Percentiles rank a stretch among this genome's conserved stretches.
Evolutionary conservation across 2,113 vertebrate species (phyloP).

Genomic region (Paratilapia polleni): DNA sequence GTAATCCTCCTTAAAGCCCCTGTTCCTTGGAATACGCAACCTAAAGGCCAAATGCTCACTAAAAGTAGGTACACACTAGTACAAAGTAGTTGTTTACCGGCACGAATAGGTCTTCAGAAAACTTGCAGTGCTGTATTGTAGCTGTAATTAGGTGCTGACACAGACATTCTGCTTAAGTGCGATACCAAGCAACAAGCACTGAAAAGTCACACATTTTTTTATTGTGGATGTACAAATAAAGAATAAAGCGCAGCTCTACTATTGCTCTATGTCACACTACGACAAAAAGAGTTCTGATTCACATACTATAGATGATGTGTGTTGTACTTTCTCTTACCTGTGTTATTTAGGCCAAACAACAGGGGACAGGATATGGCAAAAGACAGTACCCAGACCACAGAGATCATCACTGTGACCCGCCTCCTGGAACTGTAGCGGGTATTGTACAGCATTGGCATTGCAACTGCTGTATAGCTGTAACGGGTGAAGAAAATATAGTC

Average conservation of each 20-base stretch:
- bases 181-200: not conserved
- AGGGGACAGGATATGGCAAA: constrained; percentile 97
- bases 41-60: not conserved
- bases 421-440: constrained; percentile 97
- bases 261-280: not conserved
- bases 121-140: not conserved
- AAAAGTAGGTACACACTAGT: not conserved
- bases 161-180: not conserved
- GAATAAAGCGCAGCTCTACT: not conserved
- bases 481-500: not conserved
- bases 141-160: not conserved
- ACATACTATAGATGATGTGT: not conserved
- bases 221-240: too few relatives aligned
- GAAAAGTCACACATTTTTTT: not conserved
- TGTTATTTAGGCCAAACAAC: constrained; percentile 95
- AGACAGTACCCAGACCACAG: constrained; percentile 96
- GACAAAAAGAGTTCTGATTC: not conserved
- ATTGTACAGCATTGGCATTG: constrained; percentile 99
- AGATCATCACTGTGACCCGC: constrained; percentile 95
- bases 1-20: constrained; percentile 11
- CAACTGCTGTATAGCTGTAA: constrained; percentile 95
- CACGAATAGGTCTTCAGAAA: not conserved
- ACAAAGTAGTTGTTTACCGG: not conserved
- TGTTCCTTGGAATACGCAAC: not conserved
- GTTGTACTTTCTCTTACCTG: constrained; percentile 81